These are phyloP conservation scores for Darwinula stevensoni DNA, from an alignment of 2,888 invertebrate species.

Conservation along the genomic window DNA sequence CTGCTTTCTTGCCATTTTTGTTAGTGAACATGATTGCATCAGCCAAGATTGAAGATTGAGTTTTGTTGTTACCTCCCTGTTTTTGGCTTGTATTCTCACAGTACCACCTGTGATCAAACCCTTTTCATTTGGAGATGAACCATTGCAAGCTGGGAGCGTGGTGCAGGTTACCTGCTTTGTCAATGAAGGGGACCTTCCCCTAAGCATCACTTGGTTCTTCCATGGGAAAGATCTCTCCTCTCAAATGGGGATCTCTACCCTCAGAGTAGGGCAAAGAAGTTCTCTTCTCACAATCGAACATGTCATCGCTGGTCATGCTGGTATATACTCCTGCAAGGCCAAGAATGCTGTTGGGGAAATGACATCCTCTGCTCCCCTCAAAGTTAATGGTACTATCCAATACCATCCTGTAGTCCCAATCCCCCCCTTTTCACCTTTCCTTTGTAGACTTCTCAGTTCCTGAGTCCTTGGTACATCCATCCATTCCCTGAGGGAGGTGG, in stretches of 20 bases:
- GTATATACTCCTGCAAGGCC: slow-evolving; percentile 10
- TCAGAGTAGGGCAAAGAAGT: slow-evolving; percentile 3
- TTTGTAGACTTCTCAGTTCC: slow-evolving; percentile 4
- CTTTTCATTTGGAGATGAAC: slow-evolving; percentile 13
- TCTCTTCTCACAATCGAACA: slow-evolving; percentile 7
- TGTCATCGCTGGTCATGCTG: slow-evolving; percentile 7
- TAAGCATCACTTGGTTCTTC: slow-evolving; percentile 16
- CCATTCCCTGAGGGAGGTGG: neutral
- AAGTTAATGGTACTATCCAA: slow-evolving; percentile 8
- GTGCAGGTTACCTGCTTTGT: slow-evolving; percentile 13
- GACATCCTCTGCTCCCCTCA: slow-evolving; percentile 11
- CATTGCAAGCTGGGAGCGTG: slow-evolving; percentile 11
- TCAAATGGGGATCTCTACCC: slow-evolving; percentile 4
- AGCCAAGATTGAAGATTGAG: no score
- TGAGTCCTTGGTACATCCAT: neutral
- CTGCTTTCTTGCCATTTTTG: no score
- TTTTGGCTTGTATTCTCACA: no score
- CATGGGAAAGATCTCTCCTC: slow-evolving; percentile 15
- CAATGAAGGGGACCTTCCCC: slow-evolving; percentile 16
- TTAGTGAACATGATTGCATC: no score
- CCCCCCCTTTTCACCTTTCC: slow-evolving; percentile 4
- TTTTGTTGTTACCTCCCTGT: no score
- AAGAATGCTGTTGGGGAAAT: slow-evolving; percentile 13
- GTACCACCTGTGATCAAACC: slow-evolving; percentile 19
- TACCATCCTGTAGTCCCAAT: slow-evolving; percentile 8